Conservation (phyloP, 2,888 invertebrate species). For the Dione juno region DNA sequence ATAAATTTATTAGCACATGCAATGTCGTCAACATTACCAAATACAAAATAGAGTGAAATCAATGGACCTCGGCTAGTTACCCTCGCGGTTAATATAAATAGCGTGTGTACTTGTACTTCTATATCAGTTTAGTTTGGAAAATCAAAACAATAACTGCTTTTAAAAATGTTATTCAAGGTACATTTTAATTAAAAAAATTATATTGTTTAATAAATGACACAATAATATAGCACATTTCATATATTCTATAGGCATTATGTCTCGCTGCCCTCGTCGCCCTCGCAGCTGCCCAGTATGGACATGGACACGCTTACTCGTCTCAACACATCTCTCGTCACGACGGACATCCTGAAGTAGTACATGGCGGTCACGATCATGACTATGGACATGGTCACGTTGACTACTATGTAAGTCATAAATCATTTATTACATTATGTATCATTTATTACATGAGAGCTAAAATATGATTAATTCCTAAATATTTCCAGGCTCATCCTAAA, state of each 20-base stretch:
- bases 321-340: conserved; percentile 52
- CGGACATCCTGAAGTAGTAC: conserved; percentile 46
- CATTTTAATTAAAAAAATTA: background rate
- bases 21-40: conserved; percentile 20
- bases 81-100: conserved; percentile 50
- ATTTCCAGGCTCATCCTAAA: conserved; percentile 45
- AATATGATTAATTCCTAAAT: too few species aligned
- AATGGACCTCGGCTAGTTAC: conserved; percentile 45
- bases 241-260: background rate
- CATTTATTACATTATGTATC: too few species aligned
- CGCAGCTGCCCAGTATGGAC: conserved; percentile 49
- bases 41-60: conserved; percentile 38
- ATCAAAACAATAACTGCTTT: conserved; percentile 31
- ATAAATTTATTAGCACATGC: too few species aligned
- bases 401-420: background rate
- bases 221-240: background rate
- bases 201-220: background rate
- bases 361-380: conserved; percentile 42
- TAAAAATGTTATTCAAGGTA: conserved; percentile 38
- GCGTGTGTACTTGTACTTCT: conserved; percentile 43
- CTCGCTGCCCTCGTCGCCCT: conserved; percentile 7
- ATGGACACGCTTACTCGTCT: conserved; percentile 51
- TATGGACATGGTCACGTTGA: conserved; percentile 42
- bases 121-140: conserved; percentile 47
- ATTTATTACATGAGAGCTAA: too few species aligned